phyloP scores from a whole-genome alignment of 30 jellyfish, hydroid and myxozoan genomes.

The Cassiopea xamachana region DNA sequence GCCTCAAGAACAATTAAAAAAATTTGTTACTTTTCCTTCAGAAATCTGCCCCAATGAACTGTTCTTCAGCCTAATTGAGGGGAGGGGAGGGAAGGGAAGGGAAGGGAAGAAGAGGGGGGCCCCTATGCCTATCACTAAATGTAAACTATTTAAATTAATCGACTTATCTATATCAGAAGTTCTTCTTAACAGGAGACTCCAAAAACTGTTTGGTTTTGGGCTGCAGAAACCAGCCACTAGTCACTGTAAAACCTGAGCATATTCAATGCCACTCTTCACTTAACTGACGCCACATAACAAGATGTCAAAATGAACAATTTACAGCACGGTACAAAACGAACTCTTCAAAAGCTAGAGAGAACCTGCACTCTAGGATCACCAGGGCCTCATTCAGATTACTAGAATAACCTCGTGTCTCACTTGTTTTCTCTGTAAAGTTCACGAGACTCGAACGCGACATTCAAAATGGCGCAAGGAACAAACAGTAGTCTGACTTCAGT shows the following conservation, averaged over 20 bases:
- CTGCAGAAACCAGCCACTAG: neutral
- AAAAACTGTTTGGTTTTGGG: neutral
- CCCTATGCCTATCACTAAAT: no score
- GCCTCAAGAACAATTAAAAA: no score
- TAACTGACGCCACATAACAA: neutral
- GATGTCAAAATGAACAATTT: neutral
- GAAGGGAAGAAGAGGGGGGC: no score
- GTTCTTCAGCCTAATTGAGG: no score
- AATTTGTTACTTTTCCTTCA: no score
- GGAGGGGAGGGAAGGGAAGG: no score
- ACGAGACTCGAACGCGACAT: neutral
- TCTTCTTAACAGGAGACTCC: neutral
- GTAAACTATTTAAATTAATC: no score
- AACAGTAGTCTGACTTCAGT: conserved; percentile 68
- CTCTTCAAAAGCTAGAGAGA: neutral
- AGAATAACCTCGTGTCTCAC: neutral
- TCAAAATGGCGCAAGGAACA: conserved; percentile 72
- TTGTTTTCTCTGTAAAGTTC: neutral
- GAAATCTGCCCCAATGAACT: no score
- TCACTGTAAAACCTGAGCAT: neutral
- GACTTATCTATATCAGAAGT: no score
- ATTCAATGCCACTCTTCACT: neutral
- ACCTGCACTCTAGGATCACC: neutral
- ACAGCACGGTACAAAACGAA: neutral
- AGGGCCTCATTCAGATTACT: neutral